A percentile compares a stretch with the other conserved stretches of the same genome.
Evolutionary conservation across 2,888 invertebrate species (phyloP).

Genomic region (Prosopocoilus inquinatus): DNA sequence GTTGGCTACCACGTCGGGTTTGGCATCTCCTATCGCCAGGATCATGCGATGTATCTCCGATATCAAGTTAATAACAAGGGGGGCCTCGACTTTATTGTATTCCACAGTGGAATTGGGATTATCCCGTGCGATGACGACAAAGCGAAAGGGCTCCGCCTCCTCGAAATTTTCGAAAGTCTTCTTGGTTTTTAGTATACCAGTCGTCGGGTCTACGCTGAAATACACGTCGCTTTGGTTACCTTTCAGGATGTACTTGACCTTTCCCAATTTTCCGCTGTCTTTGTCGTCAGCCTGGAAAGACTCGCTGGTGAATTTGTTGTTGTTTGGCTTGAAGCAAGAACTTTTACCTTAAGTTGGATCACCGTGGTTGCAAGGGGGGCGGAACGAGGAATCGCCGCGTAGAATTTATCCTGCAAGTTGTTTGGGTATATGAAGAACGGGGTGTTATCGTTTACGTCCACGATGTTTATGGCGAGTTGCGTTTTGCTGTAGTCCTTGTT

Average conservation of each 20-base stretch:
- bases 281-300: constrained; percentile 71
- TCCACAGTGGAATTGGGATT: constrained; percentile 65
- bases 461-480: constrained; percentile 75
- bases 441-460: constrained; percentile 86
- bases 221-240: constrained; percentile 57
- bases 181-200: constrained; percentile 75
- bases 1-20: constrained; percentile 65
- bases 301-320: constrained; percentile 1
- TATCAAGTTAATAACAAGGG: constrained; percentile 76
- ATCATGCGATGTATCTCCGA: constrained; percentile 65
- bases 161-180: constrained; percentile 70
- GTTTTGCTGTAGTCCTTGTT: constrained; percentile 75
- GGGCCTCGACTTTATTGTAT: constrained; percentile 62
- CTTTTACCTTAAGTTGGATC: constrained; percentile 69
- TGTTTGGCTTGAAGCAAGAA: not conserved
- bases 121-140: constrained; percentile 71
- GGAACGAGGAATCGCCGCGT: constrained; percentile 73
- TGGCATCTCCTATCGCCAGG: constrained; percentile 54
- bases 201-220: constrained; percentile 70
- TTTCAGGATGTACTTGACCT: constrained; percentile 64
- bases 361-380: constrained; percentile 75
- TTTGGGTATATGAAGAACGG: constrained; percentile 77
- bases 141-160: constrained; percentile 68
- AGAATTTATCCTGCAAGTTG: constrained; percentile 68
- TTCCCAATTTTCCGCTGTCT: constrained; percentile 82